These are phyloP conservation scores for Catharus ustulatus DNA, from an alignment of 2,797 vertebrate species.

Conservation along the genomic window DNA sequence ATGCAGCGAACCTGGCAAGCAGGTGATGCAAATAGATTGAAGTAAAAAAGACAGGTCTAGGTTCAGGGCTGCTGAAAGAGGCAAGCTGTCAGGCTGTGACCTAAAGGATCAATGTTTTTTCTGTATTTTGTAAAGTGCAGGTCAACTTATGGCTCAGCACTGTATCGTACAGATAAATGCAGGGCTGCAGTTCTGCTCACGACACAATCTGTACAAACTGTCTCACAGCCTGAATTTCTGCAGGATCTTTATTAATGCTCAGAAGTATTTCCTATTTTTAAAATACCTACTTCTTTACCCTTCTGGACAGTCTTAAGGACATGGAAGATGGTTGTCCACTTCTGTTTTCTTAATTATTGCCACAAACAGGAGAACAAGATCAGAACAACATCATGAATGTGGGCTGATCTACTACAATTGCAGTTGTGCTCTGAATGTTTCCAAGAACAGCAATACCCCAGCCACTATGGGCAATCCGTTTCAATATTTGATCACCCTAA, in stretches of 20 bases:
- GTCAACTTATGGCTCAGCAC: not conserved
- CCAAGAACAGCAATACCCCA: not conserved
- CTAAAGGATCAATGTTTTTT: not conserved
- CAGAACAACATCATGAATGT: not conserved
- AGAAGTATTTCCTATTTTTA: not conserved
- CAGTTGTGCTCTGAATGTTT: not conserved
- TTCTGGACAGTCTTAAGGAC: not conserved
- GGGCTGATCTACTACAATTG: not conserved
- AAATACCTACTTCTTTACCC: not conserved
- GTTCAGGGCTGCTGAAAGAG: not conserved
- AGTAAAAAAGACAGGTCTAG: not conserved
- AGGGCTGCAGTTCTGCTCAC: not conserved
- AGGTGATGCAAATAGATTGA: not conserved
- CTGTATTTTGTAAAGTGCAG: not conserved
- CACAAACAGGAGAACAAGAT: not conserved
- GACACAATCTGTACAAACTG: accelerated
- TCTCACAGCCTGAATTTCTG: not conserved
- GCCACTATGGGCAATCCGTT: not conserved
- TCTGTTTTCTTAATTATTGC: not conserved
- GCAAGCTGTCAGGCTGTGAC: not conserved
- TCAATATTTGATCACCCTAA: not conserved
- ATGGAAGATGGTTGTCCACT: not conserved
- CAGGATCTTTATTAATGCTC: not conserved
- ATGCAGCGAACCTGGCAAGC: not conserved
- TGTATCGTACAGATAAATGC: accelerated